Evolutionary conservation across 2,888 invertebrate species (phyloP), one percentile per base, ranked within the genome.

Genomic region (Drosophila kokeensis): DNA sequence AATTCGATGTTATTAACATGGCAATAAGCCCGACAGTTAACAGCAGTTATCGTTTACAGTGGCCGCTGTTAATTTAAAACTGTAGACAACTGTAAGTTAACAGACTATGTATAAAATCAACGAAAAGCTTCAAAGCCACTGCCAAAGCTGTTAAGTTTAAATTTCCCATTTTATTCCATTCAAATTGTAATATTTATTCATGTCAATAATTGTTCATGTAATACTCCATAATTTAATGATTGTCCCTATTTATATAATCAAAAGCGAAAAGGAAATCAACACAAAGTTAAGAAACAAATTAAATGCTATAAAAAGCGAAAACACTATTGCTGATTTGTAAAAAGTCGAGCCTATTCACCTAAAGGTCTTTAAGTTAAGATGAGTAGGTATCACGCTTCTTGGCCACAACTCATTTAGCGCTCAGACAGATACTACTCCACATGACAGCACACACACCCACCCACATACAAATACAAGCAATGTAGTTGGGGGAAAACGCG

Each of bases 361-460:
- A 38, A 32, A 75, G 36, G 40, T 42, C 67, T 71, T 79, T 67
- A 80, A 76, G 64, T 72, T 52, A 40, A 50, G 49, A 57, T 40
- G 42, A 50, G 30, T 42, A 50, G 53, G 52, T 42, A 53, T 18
- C 85, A 82, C 85, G 87, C 67, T 49, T 60, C 36, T 45, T 42
- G 58, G 61, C 79, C 87, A 83, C 87, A 83, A 83, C 58, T 84
- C 87, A 87, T 84, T 82, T 83, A 84, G 71, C 11, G 60, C 45
- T 36, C 61, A 78, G 71, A 62, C 68, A 68, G 76, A 75, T 55
- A 76, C 61, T 66, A 48, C 38, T 67, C 45, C 52, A 70, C 68
- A 63, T 50, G 59, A 49, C 50, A 21, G 32, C 48, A 50, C 27
- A 54, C 40, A 53, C 30, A 45, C 54, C 10, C 32, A 32, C 24